phyloP scores from a whole-genome alignment of 2,113 vertebrate genomes.

The Paradoxurus hermaphroditus region DNA sequence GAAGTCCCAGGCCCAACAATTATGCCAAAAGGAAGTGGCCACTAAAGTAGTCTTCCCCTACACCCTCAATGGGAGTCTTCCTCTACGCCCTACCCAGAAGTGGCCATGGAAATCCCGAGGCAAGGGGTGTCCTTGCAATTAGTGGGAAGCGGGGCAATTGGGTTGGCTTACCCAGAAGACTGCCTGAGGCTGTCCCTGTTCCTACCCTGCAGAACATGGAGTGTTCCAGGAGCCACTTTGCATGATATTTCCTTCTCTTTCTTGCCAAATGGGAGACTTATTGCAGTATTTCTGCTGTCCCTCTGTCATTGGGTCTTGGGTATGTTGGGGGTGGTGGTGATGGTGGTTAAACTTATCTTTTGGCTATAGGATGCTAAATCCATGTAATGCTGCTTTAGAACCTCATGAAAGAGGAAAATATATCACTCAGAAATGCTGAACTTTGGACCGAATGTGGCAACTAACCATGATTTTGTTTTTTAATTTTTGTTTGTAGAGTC shows the following conservation, averaged over 20 bases:
- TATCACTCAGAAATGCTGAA: neutral
- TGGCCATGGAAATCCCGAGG: neutral
- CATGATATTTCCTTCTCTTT: neutral
- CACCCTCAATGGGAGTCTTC: neutral
- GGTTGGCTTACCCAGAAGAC: neutral
- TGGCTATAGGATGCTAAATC: neutral
- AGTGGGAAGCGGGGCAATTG: neutral
- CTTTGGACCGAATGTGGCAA: neutral
- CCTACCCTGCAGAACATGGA: neutral
- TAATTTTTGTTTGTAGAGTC: neutral
- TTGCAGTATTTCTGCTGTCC: neutral
- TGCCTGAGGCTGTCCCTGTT: neutral
- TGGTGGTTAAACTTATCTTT: neutral
- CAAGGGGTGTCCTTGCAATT: neutral
- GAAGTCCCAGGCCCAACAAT: neutral
- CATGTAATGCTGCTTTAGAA: neutral
- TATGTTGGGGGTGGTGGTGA: too few species aligned
- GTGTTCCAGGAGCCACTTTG: neutral
- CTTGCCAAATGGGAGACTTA: neutral
- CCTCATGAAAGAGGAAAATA: neutral
- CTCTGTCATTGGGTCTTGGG: neutral
- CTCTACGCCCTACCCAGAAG: neutral
- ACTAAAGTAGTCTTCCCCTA: neutral
- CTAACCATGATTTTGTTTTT: neutral
- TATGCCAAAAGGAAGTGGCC: neutral